Evolutionary conservation across 2,797 vertebrate species (phyloP).

Genomic region (Paguma larvata): DNA sequence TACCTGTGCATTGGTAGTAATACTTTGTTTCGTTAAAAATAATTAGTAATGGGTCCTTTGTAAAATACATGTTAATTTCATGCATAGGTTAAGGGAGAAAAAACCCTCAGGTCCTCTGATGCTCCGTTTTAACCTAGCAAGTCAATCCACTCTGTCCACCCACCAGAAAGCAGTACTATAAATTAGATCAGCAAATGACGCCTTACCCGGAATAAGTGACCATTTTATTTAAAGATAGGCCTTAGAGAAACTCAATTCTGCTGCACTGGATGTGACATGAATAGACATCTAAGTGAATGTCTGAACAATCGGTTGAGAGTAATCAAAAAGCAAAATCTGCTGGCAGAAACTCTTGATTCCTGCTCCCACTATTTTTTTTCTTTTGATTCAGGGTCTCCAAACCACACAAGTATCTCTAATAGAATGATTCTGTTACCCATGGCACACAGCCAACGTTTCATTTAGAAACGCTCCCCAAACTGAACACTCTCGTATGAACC

Average conservation of each 20-base stretch:
- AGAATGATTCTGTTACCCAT: conserved; percentile 72
- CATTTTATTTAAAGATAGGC: not conserved
- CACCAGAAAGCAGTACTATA: not conserved
- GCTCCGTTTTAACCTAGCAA: not conserved
- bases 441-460: conserved; percentile 77
- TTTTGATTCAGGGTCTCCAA: conserved; percentile 50
- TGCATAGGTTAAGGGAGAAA: not conserved
- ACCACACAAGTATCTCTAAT: conserved; percentile 69
- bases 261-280: not conserved
- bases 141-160: not conserved
- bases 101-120: not conserved
- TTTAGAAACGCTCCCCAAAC: conserved; percentile 83
- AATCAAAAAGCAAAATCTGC: conserved; percentile 11
- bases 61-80: conserved; percentile 42
- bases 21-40: conserved; percentile 27
- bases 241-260: not conserved
- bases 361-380: not conserved
- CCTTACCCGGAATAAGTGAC: not conserved
- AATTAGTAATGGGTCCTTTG: not conserved
- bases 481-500: conserved; percentile 77
- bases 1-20: not conserved
- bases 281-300: not conserved
- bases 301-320: not conserved
- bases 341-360: not conserved
- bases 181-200: not conserved